Base-by-base conservation (phyloP, 1,140 invertebrate species). In the Drosophila kurseongensis region DNA sequence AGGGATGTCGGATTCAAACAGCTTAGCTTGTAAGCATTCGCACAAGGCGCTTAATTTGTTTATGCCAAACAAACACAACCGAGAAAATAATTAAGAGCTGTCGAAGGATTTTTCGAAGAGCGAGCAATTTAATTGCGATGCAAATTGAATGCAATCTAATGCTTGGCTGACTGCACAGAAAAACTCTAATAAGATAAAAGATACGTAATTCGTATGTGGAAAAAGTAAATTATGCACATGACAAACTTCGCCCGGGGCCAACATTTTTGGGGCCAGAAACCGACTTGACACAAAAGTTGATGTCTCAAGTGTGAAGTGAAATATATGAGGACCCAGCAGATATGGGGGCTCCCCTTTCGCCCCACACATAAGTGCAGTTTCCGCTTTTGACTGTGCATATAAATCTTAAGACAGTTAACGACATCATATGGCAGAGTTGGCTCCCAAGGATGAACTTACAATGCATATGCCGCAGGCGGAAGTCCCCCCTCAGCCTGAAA, bases 361-460 rank as follows among this genome's bases (percentile, higher is more conserved):
- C 48, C 29, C 48, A 35, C n/a, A 79, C 63, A 79, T 79, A 89
- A 86, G 83, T 86, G 80, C 84, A 86, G 83, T 83, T 86, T 86
- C 83, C 83, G 83, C 72, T 78, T 86, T 77, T 86, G 83, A 88
- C 79, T 84, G 71, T 68, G 79, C 82, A 83, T 78, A 86, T 86
- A 86, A 86, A 86, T 86, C 83, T 86, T 86, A 86, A 86, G 83
- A 86, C 83, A 86, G 83, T 86, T 88, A 86, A 86, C 83, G 83
- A 82, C 82, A 88, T 88, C 83, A 78, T 78, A 86, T 81, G 82
- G 60, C 74, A 82, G 67, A 60, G 72, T 57, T 65, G 69, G 58
- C 52, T 32, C 42, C 56, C 63, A 57, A 78, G 77, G 72, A 76
- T 80, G 78, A 80, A 80, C 77, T 80, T 80, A 80, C 77, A 76